Conservation (phyloP, 2,888 invertebrate species). For the Latheticus oryzae region DNA sequence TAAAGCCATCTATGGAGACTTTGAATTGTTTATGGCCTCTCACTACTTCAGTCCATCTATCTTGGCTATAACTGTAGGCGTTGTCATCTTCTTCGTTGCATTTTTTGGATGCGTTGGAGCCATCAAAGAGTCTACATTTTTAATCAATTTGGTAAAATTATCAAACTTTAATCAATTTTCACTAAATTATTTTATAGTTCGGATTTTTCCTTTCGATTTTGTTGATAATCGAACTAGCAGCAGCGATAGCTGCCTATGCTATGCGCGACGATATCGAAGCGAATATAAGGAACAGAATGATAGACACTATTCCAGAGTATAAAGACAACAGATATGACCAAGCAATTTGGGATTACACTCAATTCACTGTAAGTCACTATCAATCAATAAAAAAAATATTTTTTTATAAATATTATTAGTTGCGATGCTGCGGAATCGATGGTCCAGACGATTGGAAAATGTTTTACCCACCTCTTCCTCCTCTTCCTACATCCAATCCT, state of each 20-base stretch:
- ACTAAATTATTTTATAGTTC: conserved; percentile 65
- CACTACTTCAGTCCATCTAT: conserved; percentile 80
- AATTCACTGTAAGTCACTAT: conserved; percentile 68
- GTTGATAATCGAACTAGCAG: conserved; percentile 72
- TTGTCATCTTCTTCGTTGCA: conserved; percentile 79
- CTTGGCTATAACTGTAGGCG: conserved; percentile 80
- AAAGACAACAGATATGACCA: conserved; percentile 54
- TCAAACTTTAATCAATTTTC: background rate
- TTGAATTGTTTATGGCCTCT: conserved; percentile 71
- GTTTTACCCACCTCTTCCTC: background rate
- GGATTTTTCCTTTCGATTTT: conserved; percentile 68
- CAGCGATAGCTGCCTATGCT: conserved; percentile 70
- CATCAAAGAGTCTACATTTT: conserved; percentile 79
- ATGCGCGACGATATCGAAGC: conserved; percentile 64
- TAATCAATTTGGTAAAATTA: conserved; percentile 71
- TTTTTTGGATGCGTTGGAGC: conserved; percentile 89
- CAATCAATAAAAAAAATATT: conserved; percentile 5
- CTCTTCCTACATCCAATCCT: conserved; percentile 55
- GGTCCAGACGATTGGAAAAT: conserved; percentile 6
- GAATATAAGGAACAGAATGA: conserved; percentile 66
- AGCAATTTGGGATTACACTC: conserved; percentile 71
- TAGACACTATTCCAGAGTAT: conserved; percentile 66
- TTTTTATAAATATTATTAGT: conserved; percentile 64
- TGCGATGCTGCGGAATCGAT: conserved; percentile 31
- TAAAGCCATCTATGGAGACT: conserved; percentile 70